Conservation (phyloP, 2,888 invertebrate species). For the Ellobium chinense region DNA sequence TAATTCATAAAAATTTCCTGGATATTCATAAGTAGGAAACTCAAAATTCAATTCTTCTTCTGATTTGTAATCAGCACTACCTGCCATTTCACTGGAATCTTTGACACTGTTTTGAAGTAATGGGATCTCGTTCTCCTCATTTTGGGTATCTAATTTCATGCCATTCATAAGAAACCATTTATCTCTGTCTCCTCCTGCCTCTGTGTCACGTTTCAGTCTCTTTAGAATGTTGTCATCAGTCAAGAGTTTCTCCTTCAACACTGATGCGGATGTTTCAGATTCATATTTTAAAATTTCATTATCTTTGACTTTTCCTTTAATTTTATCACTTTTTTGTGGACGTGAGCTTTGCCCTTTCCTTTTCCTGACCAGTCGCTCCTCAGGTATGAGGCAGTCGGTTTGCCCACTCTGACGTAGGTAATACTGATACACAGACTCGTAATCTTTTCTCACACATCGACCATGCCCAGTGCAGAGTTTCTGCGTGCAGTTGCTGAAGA, state of each 20-base stretch:
- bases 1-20: background rate
- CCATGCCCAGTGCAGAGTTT: conserved; percentile 56
- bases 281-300: background rate
- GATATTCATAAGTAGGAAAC: background rate
- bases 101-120: background rate
- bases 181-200: background rate
- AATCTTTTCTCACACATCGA: conserved; percentile 55
- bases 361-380: background rate
- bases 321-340: background rate
- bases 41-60: background rate
- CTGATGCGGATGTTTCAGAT: background rate
- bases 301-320: background rate
- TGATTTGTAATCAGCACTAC: background rate
- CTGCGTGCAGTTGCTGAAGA: conserved; percentile 49
- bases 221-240: background rate
- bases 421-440: conserved; percentile 47
- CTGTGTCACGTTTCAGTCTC: no score
- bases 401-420: conserved; percentile 27
- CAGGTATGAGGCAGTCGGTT: conserved; percentile 20
- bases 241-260: background rate
- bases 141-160: no score
- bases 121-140: background rate
- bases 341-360: background rate
- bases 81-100: background rate
- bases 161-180: background rate